Evolutionary conservation across 2,888 invertebrate species (phyloP), one percentile per base, ranked within the genome.

Genomic region (Tachina fera): DNA sequence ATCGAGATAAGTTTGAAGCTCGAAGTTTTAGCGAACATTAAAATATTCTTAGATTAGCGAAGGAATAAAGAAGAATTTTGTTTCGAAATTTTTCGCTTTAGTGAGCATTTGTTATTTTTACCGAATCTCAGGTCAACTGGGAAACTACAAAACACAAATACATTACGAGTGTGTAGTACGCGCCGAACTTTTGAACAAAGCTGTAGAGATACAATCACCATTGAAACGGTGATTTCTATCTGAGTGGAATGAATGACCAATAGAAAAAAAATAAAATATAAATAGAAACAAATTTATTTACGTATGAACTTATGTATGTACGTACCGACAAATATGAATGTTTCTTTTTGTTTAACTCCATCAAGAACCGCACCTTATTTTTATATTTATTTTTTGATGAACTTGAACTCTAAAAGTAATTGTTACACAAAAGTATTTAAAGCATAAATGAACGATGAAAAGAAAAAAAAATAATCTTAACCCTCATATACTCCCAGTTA

Each of bases 321-420:
- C 22, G 16, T 53, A 56, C 43, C 47, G 56, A 22, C 51, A 65
- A 80, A 74, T 67, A 19, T 77, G 58, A 75, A 43, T 75, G 45
- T 76, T 76, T 75, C 43, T 41, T 56, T 70, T 60, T 76, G n/a
- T 53, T 49, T 41, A n/a, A n/a, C 43, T 41, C 53, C 74, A 47
- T 58, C 63, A 78, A 78, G 63, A 85, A 79, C 82, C 85, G 78
- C 85, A 82, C 85, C 85, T 72, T 6, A 31, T 31, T 31, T 31
- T 31, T 31, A 31, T 31, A 6, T 31, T 6, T 31, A 31, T 31
- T 31, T 45, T 72, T 53, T 39, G 74, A 75, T 82, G 85, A 85
- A 85, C 85, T 85, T 85, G 85, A 85, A 85, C 85, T 85, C 82
- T 68, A 84, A 84, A 31, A 80, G 67, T 63, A 76, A 74, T 67